These are phyloP conservation scores for Apostichopus japonicus DNA, from an alignment of 35 echinoderm and acorn worm species.

Conservation along the genomic window DNA sequence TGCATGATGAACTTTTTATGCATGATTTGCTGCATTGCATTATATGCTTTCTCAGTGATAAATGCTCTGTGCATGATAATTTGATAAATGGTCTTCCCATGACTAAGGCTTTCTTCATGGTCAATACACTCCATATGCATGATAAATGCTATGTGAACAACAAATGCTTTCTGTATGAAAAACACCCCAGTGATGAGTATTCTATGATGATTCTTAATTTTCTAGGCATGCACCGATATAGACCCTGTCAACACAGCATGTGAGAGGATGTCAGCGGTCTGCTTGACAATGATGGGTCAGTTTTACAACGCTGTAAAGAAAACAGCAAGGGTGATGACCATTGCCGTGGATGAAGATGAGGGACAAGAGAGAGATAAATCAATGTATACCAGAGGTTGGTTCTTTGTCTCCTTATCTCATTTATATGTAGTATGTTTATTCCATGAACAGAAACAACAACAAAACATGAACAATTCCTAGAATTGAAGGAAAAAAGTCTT, in stretches of 20 bases:
- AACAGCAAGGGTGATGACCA: conserved; percentile 28
- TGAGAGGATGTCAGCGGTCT: conserved; percentile 29
- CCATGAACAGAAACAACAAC: not conserved
- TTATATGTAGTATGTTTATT: not conserved
- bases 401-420: too few relatives aligned
- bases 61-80: too few relatives aligned
- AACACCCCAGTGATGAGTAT: not conserved
- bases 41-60: too few relatives aligned
- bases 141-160: too few relatives aligned
- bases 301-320: conserved; percentile 54
- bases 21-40: too few relatives aligned
- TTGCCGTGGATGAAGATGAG: not conserved
- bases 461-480: not conserved
- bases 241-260: conserved; percentile 24
- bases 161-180: too few relatives aligned
- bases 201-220: not conserved
- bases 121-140: too few relatives aligned
- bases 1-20: too few relatives aligned
- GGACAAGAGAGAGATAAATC: conserved; percentile 2
- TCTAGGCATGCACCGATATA: not conserved
- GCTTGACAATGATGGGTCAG: conserved; percentile 5
- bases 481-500: too few relatives aligned
- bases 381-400: conserved; percentile 38
- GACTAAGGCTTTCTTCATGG: too few relatives aligned
- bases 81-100: too few relatives aligned